phyloP scores from a whole-genome alignment of 1,140 invertebrate genomes.

The Musca domestica region DNA sequence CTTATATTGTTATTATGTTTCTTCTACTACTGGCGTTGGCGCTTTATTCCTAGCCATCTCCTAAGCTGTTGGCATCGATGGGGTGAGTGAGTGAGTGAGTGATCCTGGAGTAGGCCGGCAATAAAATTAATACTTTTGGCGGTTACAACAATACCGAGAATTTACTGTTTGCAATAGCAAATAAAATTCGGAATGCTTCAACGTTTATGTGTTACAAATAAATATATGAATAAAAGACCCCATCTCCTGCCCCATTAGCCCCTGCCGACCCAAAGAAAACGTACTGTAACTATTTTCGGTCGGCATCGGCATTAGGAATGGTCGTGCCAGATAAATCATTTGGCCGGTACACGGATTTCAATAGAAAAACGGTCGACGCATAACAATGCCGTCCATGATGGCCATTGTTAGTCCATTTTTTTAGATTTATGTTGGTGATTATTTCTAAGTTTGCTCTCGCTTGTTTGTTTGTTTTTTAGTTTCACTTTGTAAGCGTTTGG shows the following conservation, averaged over 20 bases:
- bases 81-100: background rate
- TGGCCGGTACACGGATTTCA: no score
- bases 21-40: no score
- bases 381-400: background rate
- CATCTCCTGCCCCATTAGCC: no score
- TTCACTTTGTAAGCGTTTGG: background rate
- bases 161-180: background rate
- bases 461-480: conserved; percentile 10
- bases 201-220: no score
- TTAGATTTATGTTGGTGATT: conserved; percentile 25
- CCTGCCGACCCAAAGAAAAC: no score
- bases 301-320: no score
- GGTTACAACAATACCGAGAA: background rate
- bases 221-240: no score
- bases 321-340: no score
- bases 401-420: conserved; percentile 17
- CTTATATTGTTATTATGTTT: background rate
- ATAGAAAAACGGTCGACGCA: no score
- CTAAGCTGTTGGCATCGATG: no score
- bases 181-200: background rate
- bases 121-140: conserved; percentile 20
- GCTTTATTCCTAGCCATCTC: no score
- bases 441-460: conserved; percentile 17
- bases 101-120: conserved; percentile 8
- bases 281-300: no score